Evolutionary conservation across 2,888 invertebrate species (phyloP), one percentile per base, ranked within the genome.

Genomic region (Onthophagus sagittarius): DNA sequence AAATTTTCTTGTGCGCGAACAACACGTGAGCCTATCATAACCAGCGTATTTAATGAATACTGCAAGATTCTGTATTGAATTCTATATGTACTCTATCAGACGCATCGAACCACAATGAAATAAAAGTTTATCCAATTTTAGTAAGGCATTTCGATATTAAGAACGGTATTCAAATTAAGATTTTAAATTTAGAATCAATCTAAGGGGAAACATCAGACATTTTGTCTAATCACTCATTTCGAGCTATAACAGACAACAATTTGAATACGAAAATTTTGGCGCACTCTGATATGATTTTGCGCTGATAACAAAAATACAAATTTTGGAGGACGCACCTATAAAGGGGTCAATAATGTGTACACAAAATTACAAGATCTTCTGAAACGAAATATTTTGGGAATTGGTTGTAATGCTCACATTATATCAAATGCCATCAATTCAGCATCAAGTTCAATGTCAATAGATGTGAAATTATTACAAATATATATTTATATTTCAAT

Each of bases 221-320:
- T 73, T 74, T 76, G 63, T 71, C 73, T 69, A 77, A 75, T 72
- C 75, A 76, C 74, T 70, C 79, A 73, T 74, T 71, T 64, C 65
- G 71, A 72, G 72, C 75, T 72, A 74, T 76, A 75, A 74, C 64
- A 63, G 73, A 78, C 31, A 73, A 77, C 70, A 76, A 77, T 74
- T 74, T 78, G 70, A 74, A 75, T 73, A 70, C 72, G 7, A 77
- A 76, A 75, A 70, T 77, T 73, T 65, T 77, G 39, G 77, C 74
- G 31, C 71, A 77, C 11, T 76, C 76, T n/a, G n/a, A n/a, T n/a
- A n/a, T n/a, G n/a, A n/a, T n/a, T n/a, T n/a, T n/a, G n/a, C 53
- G 77, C 77, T 69, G 78, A 78, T 74, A 79, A 79, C 69, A 77
- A 77, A 64, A 79, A 79, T 72, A 78, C 77, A 6, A 78, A 79